Conservation (phyloP, 2,888 invertebrate genomes). For the Caenorhabditis drosophilae region DNA sequence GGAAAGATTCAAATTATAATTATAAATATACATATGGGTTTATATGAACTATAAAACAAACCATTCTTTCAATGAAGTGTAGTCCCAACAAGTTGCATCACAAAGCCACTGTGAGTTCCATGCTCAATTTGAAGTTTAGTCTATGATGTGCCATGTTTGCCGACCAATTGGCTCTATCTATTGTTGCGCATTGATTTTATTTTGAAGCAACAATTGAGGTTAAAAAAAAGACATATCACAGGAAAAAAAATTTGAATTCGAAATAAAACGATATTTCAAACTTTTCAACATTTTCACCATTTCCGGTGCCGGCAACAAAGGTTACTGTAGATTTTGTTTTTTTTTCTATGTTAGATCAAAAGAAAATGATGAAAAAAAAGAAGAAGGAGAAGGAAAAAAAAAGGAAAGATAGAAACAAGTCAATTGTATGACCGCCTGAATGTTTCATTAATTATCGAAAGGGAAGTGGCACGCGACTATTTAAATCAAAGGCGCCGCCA, state of each 20-base stretch:
- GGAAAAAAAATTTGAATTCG: no score
- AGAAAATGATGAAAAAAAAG: background rate
- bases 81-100: slow-evolving; percentile 28
- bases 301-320: no score
- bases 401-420: no score
- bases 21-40: no score
- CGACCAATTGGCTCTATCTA: slow-evolving; percentile 33
- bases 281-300: no score
- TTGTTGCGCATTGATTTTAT: slow-evolving; percentile 22
- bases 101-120: no score
- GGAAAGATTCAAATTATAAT: no score
- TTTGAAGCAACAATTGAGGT: background rate
- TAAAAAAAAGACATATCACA: background rate
- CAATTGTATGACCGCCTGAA: no score
- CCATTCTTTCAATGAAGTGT: no score
- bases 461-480: slow-evolving; percentile 37
- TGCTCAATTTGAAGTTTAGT: slow-evolving; percentile 25
- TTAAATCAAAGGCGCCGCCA: slow-evolving; percentile 37
- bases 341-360: background rate
- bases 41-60: no score
- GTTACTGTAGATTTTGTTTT: slow-evolving; percentile 1
- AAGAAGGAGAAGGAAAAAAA: slow-evolving; percentile 8
- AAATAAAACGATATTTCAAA: no score
- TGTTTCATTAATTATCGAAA: slow-evolving; percentile 36
- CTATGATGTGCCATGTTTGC: slow-evolving; percentile 35